Evolutionary conservation across 2,113 vertebrate genomes (phyloP).

Genomic region (Scytalopus superciliaris): DNA sequence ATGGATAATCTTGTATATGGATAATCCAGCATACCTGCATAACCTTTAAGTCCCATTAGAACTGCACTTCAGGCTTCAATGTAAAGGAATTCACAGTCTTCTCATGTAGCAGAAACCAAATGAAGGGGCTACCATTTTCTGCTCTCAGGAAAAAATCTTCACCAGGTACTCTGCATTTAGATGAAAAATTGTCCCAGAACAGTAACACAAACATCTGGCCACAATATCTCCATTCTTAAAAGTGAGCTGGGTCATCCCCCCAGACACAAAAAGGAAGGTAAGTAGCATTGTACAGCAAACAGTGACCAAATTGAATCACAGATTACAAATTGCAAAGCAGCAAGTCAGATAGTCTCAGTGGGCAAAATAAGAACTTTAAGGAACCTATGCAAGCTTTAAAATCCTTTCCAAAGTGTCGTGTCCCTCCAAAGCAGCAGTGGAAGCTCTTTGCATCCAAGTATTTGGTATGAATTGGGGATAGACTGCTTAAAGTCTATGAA

Average conservation of each 20-base stretch:
- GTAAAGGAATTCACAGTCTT: not conserved
- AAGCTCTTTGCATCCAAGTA: not conserved
- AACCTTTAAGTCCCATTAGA: not conserved
- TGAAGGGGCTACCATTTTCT: not conserved
- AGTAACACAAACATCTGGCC: not conserved
- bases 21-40: not conserved
- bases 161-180: accelerated
- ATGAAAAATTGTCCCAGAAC: not conserved
- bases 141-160: not conserved
- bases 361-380: not conserved
- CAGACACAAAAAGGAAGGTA: not conserved
- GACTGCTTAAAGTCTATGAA: not conserved
- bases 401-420: not conserved
- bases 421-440: not conserved
- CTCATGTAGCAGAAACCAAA: not conserved
- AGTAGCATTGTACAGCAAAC: not conserved
- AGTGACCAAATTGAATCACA: not conserved
- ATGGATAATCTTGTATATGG: not conserved
- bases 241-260: not conserved
- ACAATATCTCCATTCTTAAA: not conserved
- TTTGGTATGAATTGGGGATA: not conserved
- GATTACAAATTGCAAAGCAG: not conserved
- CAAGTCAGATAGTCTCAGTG: not conserved
- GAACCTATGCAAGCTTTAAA: not conserved
- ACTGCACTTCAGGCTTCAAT: accelerated